Conservation (phyloP, 2,113 vertebrate genomes). For the Penelope pileata region DNA sequence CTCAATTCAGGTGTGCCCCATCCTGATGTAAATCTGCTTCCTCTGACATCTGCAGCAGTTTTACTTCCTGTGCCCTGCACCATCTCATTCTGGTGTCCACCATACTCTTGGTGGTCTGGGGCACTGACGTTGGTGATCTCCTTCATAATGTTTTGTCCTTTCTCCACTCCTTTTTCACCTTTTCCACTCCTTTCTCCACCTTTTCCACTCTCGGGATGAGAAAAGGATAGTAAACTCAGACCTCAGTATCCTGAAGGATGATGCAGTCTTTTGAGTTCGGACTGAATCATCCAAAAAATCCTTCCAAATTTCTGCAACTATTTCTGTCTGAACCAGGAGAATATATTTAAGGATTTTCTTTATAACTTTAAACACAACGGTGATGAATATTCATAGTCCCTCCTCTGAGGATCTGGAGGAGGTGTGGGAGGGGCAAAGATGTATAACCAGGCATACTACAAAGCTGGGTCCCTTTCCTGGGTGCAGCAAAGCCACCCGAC, state of each 20-base stretch:
- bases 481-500: not conserved
- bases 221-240: not conserved
- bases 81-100: not conserved
- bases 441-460: not conserved
- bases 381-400: not conserved
- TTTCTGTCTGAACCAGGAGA: not conserved
- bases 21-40: not conserved
- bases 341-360: not conserved
- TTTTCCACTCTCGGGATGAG: not conserved
- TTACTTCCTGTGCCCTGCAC: not conserved
- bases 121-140: not conserved
- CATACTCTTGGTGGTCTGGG: not conserved
- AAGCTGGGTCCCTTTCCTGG: not conserved
- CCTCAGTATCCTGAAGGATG: not conserved
- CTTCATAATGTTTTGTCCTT: not conserved
- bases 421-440: not conserved
- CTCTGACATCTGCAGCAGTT: not conserved
- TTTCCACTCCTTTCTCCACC: not conserved
- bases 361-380: not conserved
- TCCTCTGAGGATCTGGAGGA: not conserved
- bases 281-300: not conserved
- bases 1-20: not conserved
- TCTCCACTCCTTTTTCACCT: no score
- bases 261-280: not conserved
- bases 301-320: not conserved